A percentile compares a stretch with the other conserved stretches of the same genome.
phyloP scores from a whole-genome alignment of 2,888 invertebrate species.

The Plutella xylostella region DNA sequence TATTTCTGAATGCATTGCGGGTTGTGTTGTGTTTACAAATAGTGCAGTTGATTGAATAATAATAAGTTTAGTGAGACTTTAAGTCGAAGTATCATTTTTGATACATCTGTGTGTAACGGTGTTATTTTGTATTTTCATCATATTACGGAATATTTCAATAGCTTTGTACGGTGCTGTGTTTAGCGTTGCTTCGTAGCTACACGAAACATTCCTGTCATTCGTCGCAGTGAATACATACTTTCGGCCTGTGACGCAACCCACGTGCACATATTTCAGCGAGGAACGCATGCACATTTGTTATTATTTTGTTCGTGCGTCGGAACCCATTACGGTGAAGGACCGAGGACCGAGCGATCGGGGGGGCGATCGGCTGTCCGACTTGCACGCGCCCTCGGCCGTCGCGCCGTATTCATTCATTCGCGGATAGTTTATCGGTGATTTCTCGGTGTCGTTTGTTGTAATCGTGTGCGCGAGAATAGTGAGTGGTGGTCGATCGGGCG shows the following conservation, averaged over 20 bases:
- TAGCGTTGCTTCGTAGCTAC: slow-evolving; percentile 38
- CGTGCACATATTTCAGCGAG: slow-evolving; percentile 61
- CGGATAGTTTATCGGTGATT: slow-evolving; percentile 38
- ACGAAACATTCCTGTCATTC: slow-evolving; percentile 29
- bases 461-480: slow-evolving; percentile 45
- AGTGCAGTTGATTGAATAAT: slow-evolving; percentile 46
- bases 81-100: slow-evolving; percentile 36
- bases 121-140: slow-evolving; percentile 51
- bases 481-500: slow-evolving; percentile 33
- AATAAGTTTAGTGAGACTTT: slow-evolving; percentile 38
- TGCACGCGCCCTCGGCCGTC: slow-evolving; percentile 41
- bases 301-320: slow-evolving; percentile 78
- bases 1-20: slow-evolving; percentile 60
- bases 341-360: slow-evolving; percentile 45
- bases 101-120: slow-evolving; percentile 47
- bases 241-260: slow-evolving; percentile 61
- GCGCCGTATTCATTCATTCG: slow-evolving; percentile 36
- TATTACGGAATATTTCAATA: slow-evolving; percentile 48
- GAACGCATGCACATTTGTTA: slow-evolving; percentile 76
- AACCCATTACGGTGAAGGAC: slow-evolving; percentile 55
- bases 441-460: slow-evolving; percentile 23
- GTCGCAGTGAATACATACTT: slow-evolving; percentile 36
- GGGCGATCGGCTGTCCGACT: slow-evolving; percentile 50
- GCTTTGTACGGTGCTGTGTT: slow-evolving; percentile 37
- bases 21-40: slow-evolving; percentile 65